Evolutionary conservation across 23 tunicate genomes (phyloP).

Genomic region (Trididemnum miniatum): DNA sequence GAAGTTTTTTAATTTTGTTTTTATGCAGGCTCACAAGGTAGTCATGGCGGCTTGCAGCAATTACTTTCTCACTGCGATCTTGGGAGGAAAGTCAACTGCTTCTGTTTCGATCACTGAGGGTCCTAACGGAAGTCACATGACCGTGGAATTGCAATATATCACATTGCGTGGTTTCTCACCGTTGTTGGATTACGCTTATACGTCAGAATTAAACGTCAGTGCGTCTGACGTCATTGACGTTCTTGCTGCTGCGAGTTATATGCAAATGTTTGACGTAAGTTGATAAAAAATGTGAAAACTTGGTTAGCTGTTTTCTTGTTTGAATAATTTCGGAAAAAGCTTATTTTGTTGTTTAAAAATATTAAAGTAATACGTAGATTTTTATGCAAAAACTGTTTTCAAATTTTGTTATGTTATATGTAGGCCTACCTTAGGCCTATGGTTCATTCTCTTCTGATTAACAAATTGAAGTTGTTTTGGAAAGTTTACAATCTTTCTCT

Average conservation of each 20-base stretch:
- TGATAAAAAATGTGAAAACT: too few species aligned
- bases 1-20: background rate
- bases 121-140: slow-evolving; percentile 64
- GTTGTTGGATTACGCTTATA: slow-evolving; percentile 91
- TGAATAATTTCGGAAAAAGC: too few species aligned
- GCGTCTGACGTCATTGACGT: slow-evolving; percentile 92
- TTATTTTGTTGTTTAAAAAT: too few species aligned
- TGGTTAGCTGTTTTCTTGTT: too few species aligned
- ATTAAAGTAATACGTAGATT: too few species aligned
- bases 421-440: too few species aligned
- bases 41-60: slow-evolving; percentile 96
- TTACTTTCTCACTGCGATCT: slow-evolving; percentile 80
- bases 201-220: slow-evolving; percentile 80
- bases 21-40: slow-evolving; percentile 80
- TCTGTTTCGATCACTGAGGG: slow-evolving; percentile 47
- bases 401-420: too few species aligned
- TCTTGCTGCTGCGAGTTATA: slow-evolving; percentile 86
- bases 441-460: too few species aligned
- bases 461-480: too few species aligned
- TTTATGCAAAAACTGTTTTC: too few species aligned
- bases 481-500: too few species aligned
- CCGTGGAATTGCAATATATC: slow-evolving; percentile 85
- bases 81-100: slow-evolving; percentile 70
- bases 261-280: slow-evolving; percentile 97
- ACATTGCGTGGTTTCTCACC: slow-evolving; percentile 88